These are phyloP conservation scores for Echinarachnius parma DNA, from an alignment of 53 echinoderm and acorn worm genomes.

Conservation along the genomic window DNA sequence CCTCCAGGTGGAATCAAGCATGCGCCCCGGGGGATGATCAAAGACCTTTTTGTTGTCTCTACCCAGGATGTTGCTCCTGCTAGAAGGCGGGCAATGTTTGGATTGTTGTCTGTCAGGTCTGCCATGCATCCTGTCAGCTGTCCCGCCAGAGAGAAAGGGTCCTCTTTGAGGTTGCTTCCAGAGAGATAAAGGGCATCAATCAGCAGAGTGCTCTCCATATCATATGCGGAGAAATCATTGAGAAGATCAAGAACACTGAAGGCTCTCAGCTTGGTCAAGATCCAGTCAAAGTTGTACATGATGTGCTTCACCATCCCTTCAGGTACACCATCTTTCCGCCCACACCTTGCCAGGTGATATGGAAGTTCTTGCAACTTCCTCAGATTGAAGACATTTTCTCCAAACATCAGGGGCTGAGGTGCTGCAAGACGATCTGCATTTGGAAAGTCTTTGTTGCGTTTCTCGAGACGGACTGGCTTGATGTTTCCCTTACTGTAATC, in stretches of 20 bases:
- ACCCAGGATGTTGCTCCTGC: conserved; percentile 63
- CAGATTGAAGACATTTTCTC: conserved; percentile 61
- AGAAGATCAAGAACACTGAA: conserved; percentile 71
- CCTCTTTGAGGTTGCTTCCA: conserved; percentile 76
- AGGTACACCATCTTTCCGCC: conserved; percentile 26
- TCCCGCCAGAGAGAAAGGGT: conserved; percentile 73
- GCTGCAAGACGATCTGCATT: conserved; percentile 74
- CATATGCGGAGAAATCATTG: conserved; percentile 50
- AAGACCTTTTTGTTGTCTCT: conserved; percentile 27
- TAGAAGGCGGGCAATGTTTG: conserved; percentile 43
- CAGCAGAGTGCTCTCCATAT: conserved; percentile 52
- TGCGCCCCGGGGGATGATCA: conserved; percentile 65
- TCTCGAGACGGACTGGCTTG: conserved; percentile 56
- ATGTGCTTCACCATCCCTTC: conserved; percentile 52
- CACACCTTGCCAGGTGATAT: conserved; percentile 45
- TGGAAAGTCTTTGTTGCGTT: conserved; percentile 49
- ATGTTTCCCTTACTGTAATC: conserved; percentile 65
- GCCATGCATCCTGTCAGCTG: conserved; percentile 76
- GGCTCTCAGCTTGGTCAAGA: conserved; percentile 66
- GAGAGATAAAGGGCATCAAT: conserved; percentile 67
- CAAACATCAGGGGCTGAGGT: conserved; percentile 82
- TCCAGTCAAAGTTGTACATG: conserved; percentile 81
- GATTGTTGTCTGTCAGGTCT: conserved; percentile 46
- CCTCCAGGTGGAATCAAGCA: conserved; percentile 88
- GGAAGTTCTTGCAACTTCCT: conserved; percentile 81